A percentile compares a stretch with the other conserved stretches of the same genome.
Conservation (phyloP, 1,140 invertebrate species). For the Cepaea nemoralis region DNA sequence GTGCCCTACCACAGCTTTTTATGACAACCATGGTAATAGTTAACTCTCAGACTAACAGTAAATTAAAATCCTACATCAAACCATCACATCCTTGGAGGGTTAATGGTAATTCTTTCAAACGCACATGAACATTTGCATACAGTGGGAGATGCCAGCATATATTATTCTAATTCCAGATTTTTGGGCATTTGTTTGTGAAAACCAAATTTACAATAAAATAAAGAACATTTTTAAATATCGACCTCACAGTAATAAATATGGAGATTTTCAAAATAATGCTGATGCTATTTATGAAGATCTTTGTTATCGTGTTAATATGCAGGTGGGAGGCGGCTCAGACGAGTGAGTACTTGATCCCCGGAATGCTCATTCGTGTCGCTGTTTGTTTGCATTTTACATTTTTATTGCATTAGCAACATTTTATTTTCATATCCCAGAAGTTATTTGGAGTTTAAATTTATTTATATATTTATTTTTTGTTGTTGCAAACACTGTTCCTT, state of each 20-base stretch:
- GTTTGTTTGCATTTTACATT: not conserved
- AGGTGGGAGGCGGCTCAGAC: conserved; percentile 35
- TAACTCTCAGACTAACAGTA: no score
- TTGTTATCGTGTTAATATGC: conserved; percentile 8
- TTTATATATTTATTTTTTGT: no score
- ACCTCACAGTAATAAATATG: not conserved
- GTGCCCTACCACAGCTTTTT: no score
- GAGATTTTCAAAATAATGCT: not conserved
- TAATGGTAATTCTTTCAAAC: not conserved
- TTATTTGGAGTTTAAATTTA: no score
- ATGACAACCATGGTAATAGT: no score
- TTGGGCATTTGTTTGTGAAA: not conserved
- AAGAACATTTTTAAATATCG: not conserved
- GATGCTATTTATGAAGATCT: not conserved
- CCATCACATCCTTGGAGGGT: no score
- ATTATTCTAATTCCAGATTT: no score
- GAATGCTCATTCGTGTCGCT: conserved; percentile 1
- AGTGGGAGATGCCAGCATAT: not conserved
- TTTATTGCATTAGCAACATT: not conserved
- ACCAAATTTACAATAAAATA: not conserved
- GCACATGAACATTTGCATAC: conserved; percentile 6
- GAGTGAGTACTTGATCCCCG: conserved; percentile 34
- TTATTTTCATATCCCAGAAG: no score
- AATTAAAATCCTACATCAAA: no score
- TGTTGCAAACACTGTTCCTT: no score